Evolutionary conservation across 1,140 invertebrate genomes (phyloP).

Genomic region (Drosophila nebulosa): DNA sequence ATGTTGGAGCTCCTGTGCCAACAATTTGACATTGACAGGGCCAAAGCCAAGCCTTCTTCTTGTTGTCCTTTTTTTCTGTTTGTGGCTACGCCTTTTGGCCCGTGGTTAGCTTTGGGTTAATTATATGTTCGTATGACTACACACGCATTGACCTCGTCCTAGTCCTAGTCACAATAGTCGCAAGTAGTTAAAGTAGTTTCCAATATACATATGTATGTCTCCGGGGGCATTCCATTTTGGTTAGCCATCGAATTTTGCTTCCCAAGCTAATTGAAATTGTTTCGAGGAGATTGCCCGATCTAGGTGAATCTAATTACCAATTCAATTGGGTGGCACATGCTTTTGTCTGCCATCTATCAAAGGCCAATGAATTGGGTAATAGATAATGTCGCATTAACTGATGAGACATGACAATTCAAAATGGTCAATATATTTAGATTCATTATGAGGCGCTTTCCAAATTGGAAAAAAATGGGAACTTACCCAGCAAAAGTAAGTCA

Average conservation of each 20-base stretch:
- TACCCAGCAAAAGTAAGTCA: too few species aligned
- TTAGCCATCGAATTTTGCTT: neutral
- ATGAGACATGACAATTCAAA: slow-evolving; percentile 5
- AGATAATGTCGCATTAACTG: slow-evolving; percentile 30
- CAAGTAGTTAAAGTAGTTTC: neutral
- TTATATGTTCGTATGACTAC: slow-evolving; percentile 6
- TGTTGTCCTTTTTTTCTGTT: neutral
- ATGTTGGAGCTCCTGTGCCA: neutral
- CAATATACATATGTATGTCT: neutral
- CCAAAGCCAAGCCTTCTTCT: slow-evolving; percentile 31
- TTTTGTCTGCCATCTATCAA: neutral
- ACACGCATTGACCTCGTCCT: neutral
- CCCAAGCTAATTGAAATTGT: slow-evolving; percentile 1
- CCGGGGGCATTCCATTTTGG: neutral
- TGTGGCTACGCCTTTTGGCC: slow-evolving; percentile 17
- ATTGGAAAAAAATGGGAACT: too few species aligned
- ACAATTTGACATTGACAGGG: slow-evolving; percentile 45
- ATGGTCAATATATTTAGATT: neutral
- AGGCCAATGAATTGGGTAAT: slow-evolving; percentile 6
- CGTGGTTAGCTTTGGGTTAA: neutral
- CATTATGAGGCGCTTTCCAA: neutral
- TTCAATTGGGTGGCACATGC: neutral
- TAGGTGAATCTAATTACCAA: neutral
- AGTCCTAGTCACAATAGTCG: neutral
- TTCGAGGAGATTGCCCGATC: neutral